Percentiles rank a stretch among this genome's conserved stretches.
Conservation (phyloP, 2,797 vertebrate species). For the Hydrocynus forskahlii region DNA sequence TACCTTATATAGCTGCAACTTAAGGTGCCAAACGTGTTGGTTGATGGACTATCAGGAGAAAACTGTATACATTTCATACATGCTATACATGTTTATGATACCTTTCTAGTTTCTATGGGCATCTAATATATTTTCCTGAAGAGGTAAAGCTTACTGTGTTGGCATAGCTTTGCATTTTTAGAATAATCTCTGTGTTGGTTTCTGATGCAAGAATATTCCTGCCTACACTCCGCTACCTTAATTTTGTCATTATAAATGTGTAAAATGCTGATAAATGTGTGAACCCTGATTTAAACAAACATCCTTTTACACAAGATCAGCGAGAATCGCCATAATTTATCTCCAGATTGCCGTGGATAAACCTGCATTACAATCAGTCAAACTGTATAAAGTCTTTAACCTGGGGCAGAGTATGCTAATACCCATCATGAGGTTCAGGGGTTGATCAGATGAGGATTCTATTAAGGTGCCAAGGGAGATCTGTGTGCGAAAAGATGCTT, state of each 20-base stretch:
- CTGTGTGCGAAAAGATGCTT: slow-evolving; percentile 15
- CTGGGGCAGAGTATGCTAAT: slow-evolving; percentile 15
- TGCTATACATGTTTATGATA: no score
- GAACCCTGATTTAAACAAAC: not conserved
- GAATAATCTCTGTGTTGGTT: not conserved
- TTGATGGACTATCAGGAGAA: no score
- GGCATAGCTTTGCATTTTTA: no score
- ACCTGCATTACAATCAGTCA: slow-evolving; percentile 35
- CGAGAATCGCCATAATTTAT: slow-evolving; percentile 15
- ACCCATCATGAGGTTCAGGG: slow-evolving; percentile 19
- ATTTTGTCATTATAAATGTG: not conserved
- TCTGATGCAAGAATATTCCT: not conserved
- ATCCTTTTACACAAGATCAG: not conserved
- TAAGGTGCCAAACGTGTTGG: no score
- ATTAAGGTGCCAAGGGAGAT: slow-evolving; percentile 6
- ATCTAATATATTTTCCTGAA: no score
- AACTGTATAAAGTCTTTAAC: slow-evolving; percentile 22
- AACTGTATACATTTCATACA: no score
- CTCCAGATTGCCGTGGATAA: slow-evolving; percentile 22
- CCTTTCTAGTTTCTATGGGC: no score
- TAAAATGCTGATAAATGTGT: not conserved
- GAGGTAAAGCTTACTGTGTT: no score
- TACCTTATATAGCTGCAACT: no score
- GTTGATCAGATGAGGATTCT: slow-evolving; percentile 1
- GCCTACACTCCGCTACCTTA: not conserved